Evolutionary conservation across 2,888 invertebrate species (phyloP), one percentile per base, ranked within the genome.

Genomic region (Drosophila koepferae): DNA sequence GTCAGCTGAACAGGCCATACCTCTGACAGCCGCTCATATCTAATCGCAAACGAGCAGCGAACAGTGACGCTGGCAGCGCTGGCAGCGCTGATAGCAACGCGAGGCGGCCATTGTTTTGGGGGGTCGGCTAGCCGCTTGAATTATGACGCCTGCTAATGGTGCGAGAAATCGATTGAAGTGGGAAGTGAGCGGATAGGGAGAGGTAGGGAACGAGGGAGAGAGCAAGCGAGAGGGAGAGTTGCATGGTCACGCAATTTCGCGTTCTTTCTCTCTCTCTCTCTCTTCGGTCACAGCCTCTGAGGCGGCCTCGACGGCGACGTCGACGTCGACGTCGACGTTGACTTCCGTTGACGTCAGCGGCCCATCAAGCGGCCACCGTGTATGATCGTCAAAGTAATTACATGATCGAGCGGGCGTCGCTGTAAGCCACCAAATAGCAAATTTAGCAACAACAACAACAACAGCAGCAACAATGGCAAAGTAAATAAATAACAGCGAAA

Each of bases 291-390:
- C 69, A 69, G 69, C 53, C 40, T 69, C 60, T 69, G 69, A 41
- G 38, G 18, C 41, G 61, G 51, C 65, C 36, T 61, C 53, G 60
- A 43, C 60, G 60, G 14, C 18, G 31, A 5, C 66, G 44, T 16
- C 31, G 34, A n/a, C 66, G 44, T 16, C 31, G 34, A n/a, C 70
- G 58, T 18, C 46, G 64, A 34, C 76, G 64, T 34, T 46, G 54
- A 89, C 89, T 85, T 85, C 85, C 89, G 88, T 85, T 85, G 85
- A 89, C 85, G 90, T 86, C 85, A 89, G 80, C 65, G 51, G 68
- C 71, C 74, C 83, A 76, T 77, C 83, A 77, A 51, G 60, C 77
- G 72, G 62, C 73, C 73, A 72, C 74, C 69, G 72, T 67, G 72
- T 54, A 70, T 55, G 90, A 90, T 90, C 90, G 89, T 80, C 88